These are phyloP conservation scores for Hephaestus fuliginosus DNA, from an alignment of 2,797 vertebrate genomes.

Conservation along the genomic window DNA sequence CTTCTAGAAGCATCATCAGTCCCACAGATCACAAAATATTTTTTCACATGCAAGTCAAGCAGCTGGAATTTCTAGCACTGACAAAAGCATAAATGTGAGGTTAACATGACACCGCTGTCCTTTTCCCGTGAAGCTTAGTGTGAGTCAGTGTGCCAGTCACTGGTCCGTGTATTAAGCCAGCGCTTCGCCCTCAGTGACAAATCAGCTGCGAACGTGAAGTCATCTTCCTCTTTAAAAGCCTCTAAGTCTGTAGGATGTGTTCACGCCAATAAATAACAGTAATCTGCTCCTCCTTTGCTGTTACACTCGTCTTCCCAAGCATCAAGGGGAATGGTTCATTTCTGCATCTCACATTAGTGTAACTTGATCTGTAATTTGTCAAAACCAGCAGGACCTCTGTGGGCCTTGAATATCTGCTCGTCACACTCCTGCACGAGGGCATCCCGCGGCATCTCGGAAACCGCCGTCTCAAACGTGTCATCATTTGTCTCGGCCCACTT, in stretches of 20 bases:
- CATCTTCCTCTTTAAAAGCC: constrained; percentile 18
- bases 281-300: not conserved
- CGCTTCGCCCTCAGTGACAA: constrained; percentile 2
- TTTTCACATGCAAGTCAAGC: constrained; percentile 1
- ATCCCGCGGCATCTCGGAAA: not conserved
- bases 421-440: constrained; percentile 10
- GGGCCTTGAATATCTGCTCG: not conserved
- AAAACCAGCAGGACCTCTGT: constrained; percentile 9
- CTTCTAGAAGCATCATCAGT: not conserved
- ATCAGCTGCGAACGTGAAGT: not conserved
- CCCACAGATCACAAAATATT: not conserved
- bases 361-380: constrained; percentile 10
- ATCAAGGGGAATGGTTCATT: not conserved
- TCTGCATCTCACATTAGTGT: not conserved
- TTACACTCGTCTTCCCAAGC: not conserved
- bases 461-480: constrained; percentile 26
- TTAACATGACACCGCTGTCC: constrained; percentile 22
- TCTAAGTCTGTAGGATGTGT: not conserved
- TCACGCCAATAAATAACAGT: not conserved
- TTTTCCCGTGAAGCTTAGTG: constrained; percentile 12
- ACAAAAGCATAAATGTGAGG: not conserved
- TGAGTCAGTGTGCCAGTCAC: constrained; percentile 30
- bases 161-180: constrained; percentile 6
- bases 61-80: constrained; percentile 7
- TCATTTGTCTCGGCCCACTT: constrained; percentile 40